Conservation (phyloP, 2,113 vertebrate species). For the Aplodontia rufa region DNA sequence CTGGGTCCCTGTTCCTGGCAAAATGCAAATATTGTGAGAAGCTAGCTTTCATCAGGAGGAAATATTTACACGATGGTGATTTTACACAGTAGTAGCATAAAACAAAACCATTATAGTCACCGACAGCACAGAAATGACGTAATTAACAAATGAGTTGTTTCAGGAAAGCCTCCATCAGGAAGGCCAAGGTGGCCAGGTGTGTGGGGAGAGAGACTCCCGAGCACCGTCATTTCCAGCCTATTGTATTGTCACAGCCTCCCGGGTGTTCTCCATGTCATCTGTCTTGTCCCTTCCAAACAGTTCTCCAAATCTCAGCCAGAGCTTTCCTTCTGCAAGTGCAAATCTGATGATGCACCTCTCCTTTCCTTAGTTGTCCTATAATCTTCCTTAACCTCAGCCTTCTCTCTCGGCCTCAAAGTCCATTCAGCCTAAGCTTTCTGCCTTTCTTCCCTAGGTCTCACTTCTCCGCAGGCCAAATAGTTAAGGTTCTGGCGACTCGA, state of each 20-base stretch:
- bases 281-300: neutral
- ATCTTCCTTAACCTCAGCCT: neutral
- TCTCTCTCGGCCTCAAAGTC: neutral
- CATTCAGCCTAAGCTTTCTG: neutral
- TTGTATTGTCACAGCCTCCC: neutral
- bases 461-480: too few relatives aligned
- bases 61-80: neutral
- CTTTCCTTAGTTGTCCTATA: neutral
- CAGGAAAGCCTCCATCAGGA: neutral
- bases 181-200: neutral
- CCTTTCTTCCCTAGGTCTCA: neutral
- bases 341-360: neutral
- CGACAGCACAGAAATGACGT: neutral
- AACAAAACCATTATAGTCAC: neutral
- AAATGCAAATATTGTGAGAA: neutral
- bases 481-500: neutral
- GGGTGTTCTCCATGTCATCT: neutral
- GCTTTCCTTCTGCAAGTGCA: neutral
- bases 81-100: neutral
- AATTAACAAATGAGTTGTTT: neutral
- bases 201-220: neutral
- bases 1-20: neutral
- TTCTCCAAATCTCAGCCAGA: neutral
- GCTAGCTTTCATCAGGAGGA: neutral
- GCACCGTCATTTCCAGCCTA: neutral